Evolutionary conservation across 2,888 invertebrate genomes (phyloP).

Genomic region (Eupithecia dodoneata): DNA sequence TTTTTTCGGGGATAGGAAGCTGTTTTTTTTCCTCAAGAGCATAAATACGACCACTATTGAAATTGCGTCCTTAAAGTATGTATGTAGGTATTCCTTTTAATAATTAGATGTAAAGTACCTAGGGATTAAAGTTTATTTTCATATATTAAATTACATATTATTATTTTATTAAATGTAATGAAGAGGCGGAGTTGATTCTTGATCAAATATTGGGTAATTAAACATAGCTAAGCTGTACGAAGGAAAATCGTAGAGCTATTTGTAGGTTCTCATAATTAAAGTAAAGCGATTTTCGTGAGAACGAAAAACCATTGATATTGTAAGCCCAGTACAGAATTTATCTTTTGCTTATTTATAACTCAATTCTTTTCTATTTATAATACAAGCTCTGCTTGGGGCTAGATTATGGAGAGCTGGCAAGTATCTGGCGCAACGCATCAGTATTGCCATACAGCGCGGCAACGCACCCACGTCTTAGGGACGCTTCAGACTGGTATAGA

Average conservation of each 20-base stretch:
- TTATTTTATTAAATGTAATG: not conserved
- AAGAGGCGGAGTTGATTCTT: not conserved
- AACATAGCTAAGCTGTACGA: not conserved
- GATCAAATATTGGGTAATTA: not conserved
- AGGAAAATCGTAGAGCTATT: not conserved
- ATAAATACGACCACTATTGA: too few species aligned
- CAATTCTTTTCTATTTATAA: too few species aligned
- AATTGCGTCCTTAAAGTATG: too few species aligned
- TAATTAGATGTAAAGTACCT: too few species aligned
- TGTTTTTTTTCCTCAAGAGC: not conserved
- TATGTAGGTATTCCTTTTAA: too few species aligned
- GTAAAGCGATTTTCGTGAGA: not conserved
- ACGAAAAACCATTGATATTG: not conserved
- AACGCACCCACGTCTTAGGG: too few species aligned
- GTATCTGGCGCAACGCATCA: too few species aligned
- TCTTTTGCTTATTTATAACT: not conserved
- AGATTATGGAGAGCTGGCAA: too few species aligned
- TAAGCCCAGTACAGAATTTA: not conserved
- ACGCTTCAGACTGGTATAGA: too few species aligned
- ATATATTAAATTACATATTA: not conserved
- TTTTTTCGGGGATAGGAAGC: too few species aligned
- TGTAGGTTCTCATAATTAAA: not conserved
- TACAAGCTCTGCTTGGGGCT: too few species aligned
- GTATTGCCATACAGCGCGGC: too few species aligned
- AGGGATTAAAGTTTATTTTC: not conserved